Percentiles rank a stretch among this genome's conserved stretches.
Evolutionary conservation across 2,888 invertebrate species (phyloP).

Genomic region (Lepetodrilus schrolli): DNA sequence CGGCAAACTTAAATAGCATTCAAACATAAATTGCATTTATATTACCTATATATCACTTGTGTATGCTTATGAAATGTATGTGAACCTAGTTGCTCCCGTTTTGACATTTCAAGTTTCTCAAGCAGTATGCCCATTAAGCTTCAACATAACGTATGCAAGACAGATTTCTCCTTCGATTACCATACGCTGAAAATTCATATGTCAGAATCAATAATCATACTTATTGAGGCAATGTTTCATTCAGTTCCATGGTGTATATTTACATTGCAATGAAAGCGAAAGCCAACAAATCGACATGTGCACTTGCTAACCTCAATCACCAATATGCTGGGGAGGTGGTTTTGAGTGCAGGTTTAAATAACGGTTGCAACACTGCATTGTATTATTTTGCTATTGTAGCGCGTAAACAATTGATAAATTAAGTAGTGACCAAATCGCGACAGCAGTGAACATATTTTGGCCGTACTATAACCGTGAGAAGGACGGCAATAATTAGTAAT

Average conservation of each 20-base stretch:
- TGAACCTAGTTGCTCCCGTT: too few species aligned
- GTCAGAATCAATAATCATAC: constrained; percentile 2
- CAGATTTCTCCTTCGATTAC: not conserved
- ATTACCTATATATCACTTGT: too few species aligned
- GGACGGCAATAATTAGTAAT: not conserved
- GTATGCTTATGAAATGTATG: too few species aligned
- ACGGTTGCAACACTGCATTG: constrained; percentile 18
- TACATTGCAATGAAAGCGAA: constrained; percentile 13
- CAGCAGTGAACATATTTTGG: not conserved
- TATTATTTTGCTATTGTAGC: constrained; percentile 24
- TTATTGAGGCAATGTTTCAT: not conserved
- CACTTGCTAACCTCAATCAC: not conserved
- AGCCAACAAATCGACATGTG: not conserved
- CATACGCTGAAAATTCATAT: not conserved
- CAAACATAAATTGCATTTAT: too few species aligned
- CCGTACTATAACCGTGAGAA: constrained; percentile 4
- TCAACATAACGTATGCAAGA: not conserved
- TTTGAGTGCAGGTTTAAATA: constrained; percentile 15
- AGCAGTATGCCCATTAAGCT: not conserved
- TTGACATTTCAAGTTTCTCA: not conserved
- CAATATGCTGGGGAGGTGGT: not conserved
- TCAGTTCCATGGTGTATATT: not conserved
- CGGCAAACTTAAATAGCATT: too few species aligned
- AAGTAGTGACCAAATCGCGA: constrained; percentile 21
- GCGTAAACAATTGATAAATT: constrained; percentile 19